Conservation (phyloP, 2,888 invertebrate genomes). For the Smittia aterrima region DNA sequence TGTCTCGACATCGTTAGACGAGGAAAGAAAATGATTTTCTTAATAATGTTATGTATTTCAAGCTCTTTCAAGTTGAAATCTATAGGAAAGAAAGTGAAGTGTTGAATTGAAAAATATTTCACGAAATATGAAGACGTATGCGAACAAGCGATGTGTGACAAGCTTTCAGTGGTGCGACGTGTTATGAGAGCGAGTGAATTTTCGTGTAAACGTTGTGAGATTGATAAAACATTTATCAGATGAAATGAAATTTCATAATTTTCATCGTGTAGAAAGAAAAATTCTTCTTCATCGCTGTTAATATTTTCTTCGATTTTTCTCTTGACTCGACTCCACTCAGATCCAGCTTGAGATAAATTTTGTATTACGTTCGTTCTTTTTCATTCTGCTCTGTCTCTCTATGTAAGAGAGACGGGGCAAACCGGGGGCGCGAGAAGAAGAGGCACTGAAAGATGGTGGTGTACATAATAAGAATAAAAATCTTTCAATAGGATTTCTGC, state of each 20-base stretch:
- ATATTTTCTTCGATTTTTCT: conserved; percentile 19
- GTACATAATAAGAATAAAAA: conserved; percentile 23
- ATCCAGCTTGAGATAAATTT: conserved; percentile 24
- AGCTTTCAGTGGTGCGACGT: not conserved
- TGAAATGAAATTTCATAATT: not conserved
- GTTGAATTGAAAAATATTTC: not conserved
- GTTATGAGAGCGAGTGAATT: not conserved
- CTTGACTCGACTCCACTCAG: not conserved
- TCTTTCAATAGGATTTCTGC: conserved; percentile 36
- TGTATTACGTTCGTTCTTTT: not conserved
- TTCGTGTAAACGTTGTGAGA: not conserved
- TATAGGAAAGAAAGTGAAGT: not conserved
- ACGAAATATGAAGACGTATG: not conserved
- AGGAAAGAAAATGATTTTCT: no score
- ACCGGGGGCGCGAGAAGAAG: not conserved
- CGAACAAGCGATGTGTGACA: not conserved
- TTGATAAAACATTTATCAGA: not conserved
- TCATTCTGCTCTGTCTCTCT: not conserved
- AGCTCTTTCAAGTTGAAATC: no score
- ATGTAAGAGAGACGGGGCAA: conserved; percentile 3
- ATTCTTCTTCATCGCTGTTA: no score
- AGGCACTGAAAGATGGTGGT: conserved; percentile 7
- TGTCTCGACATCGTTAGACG: no score
- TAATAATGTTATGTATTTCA: no score
- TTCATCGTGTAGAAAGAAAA: no score